Percentiles rank a stretch among this genome's conserved stretches.
phyloP scores from a whole-genome alignment of 1,140 invertebrate genomes.

The Frieseomelitta varia region DNA sequence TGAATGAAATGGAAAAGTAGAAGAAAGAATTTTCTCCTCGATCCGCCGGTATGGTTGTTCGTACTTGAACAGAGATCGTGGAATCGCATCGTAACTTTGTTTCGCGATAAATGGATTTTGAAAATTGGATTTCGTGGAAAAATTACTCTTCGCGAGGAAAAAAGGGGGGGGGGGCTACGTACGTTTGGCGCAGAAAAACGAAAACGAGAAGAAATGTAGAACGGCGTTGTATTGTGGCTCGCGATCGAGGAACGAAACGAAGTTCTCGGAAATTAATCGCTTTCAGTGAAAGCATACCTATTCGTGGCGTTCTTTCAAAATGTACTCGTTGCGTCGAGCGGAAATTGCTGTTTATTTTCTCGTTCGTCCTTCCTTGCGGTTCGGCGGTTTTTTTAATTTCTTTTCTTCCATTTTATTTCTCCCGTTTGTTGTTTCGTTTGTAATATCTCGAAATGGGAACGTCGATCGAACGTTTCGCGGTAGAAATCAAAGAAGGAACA shows the following conservation, averaged over 20 bases:
- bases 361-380: background rate
- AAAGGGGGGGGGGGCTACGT: background rate
- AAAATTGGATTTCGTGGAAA: too few species aligned
- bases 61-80: background rate
- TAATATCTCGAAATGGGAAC: background rate
- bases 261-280: constrained; percentile 69
- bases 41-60: background rate
- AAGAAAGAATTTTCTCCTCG: background rate
- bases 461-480: constrained; percentile 10
- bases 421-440: too few species aligned
- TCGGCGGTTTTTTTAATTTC: background rate
- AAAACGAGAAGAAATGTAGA: background rate
- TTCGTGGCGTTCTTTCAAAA: constrained; percentile 62
- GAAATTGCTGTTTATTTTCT: constrained; percentile 13
- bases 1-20: background rate
- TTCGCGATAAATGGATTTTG: background rate
- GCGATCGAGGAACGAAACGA: constrained; percentile 46
- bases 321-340: constrained; percentile 62
- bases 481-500: constrained; percentile 1
- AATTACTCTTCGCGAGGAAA: background rate
- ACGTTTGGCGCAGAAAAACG: background rate
- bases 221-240: background rate
- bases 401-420: background rate
- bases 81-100: background rate
- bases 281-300: constrained; percentile 76